Conservation (phyloP, 1,140 invertebrate genomes). For the Ruditapes philippinarum region DNA sequence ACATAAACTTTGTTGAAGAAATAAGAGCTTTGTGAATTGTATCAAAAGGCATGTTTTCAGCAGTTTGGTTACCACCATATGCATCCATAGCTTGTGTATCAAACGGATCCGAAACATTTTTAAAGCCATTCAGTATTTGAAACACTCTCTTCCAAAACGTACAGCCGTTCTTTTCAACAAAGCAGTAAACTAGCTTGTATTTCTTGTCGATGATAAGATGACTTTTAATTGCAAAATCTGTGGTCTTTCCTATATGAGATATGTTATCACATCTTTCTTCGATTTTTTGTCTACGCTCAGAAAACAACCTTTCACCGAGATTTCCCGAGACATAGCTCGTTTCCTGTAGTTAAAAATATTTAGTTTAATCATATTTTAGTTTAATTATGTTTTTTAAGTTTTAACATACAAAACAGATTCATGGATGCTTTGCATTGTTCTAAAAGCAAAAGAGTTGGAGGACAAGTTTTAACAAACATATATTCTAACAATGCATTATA, state of each 20-base stretch:
- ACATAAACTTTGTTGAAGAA: conserved; percentile 45
- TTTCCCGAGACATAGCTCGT: too few relatives aligned
- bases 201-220: neutral
- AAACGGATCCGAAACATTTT: conserved; percentile 64
- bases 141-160: conserved; percentile 44
- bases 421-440: too few relatives aligned
- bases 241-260: neutral
- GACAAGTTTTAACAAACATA: too few relatives aligned
- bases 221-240: neutral
- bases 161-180: conserved; percentile 45
- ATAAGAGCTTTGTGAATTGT: neutral
- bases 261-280: too few relatives aligned
- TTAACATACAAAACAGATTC: too few relatives aligned
- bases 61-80: neutral
- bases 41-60: neutral
- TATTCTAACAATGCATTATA: too few relatives aligned
- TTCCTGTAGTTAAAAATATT: too few relatives aligned
- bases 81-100: neutral
- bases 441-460: too few relatives aligned
- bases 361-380: too few relatives aligned
- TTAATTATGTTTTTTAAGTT: too few relatives aligned
- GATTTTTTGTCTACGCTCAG: too few relatives aligned
- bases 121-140: neutral
- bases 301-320: too few relatives aligned
- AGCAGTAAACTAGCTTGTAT: conserved; percentile 23